Evolutionary conservation across 2,113 vertebrate genomes (phyloP), one percentile per base, ranked within the genome.

Genomic region (Megalops atlanticus): DNA sequence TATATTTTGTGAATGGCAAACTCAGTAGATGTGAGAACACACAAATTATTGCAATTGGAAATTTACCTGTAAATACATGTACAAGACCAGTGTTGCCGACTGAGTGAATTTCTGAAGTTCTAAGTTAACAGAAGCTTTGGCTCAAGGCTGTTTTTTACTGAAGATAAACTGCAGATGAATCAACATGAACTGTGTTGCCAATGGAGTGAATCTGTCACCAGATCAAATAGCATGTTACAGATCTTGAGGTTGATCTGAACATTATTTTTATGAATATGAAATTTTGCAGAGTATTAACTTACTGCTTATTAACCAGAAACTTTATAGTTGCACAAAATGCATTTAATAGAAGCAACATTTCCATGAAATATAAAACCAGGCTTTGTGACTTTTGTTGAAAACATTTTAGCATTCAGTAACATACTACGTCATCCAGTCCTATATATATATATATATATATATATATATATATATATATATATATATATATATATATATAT

Each of bases 311-410:
- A 64, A 27, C 58, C 58, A 64, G 58, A n/a, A 58, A 24, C n/a
- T 64, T 64, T n/a, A n/a, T n/a, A 64, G 58, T 64, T 64, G 58
- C 58, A 64, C 24, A 64, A 64, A 64, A 64, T 64, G 31, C 58
- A 64, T 64, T 64, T n/a, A 64, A n/a, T 27, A 64, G n/a, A n/a
- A 64, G n/a, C n/a, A 64, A 11, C n/a, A 64, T 64, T 64, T 64
- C 58, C 58, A 64, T 64, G 12, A 64, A 64, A 64, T 64, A 64
- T n/a, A 64, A 64, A 64, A 1, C 58, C n/a, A 64, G 27, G 2
- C 2, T 64, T 24, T 64, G 6, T 64, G 52, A 58, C 52, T n/a
- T 31, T 64, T 64, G 58, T 54, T 54, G 18, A 64, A 64, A 64
- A 31, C 31, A n/a, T 24, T 24, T 64, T 64, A 31, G n/a, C n/a